Evolutionary conservation across 2,113 vertebrate species (phyloP), one percentile per base, ranked within the genome.

Genomic region (Alexandromys fortis): DNA sequence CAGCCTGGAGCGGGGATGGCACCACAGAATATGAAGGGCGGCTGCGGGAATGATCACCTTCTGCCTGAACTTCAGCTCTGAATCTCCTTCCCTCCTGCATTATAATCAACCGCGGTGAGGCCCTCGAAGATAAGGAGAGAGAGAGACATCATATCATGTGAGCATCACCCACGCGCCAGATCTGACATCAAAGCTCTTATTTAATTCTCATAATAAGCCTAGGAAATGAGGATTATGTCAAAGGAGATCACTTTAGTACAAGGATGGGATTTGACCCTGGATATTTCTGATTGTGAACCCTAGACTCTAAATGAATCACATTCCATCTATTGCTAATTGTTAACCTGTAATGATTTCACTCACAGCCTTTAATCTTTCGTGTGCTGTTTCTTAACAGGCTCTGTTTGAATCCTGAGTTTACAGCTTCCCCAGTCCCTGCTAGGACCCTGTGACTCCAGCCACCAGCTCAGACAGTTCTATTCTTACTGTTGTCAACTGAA

Each of bases 261-360:
- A 21, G 90, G 49, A 77, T 67, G 61, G 61, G 16, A 83, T 55
- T 10, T 49, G 61, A 91, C 81, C 49, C 22, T 26, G 4, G 76
- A 3, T 81, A 67, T 83, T 89, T 91, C 83, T 26, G 49, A 93
- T 52, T 82, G 52, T 17, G 86, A 96, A 63, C 13, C 52, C 87
- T 68, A 76, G 79, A 68, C 24, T 58, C 6, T 7, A 33, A 79
- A 63, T 2, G 45, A 49, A n/a, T 45, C 75, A 68, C 58, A 11
- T n/a, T 72, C 30, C 65, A n/a, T 28, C 2, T 35, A 55, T 33
- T 92, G 28, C 82, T 86, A 58, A 83, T 10, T 35, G 52, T 86
- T 76, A 72, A 63, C 21, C 52, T 94, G 42, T 52, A 90, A 85
- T 76, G 91, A 92, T 89, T 90, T 89, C 67, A 77, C 55, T 90